Evolutionary conservation across 2,888 invertebrate species (phyloP).

Genomic region (Tetanocera ferruginea): DNA sequence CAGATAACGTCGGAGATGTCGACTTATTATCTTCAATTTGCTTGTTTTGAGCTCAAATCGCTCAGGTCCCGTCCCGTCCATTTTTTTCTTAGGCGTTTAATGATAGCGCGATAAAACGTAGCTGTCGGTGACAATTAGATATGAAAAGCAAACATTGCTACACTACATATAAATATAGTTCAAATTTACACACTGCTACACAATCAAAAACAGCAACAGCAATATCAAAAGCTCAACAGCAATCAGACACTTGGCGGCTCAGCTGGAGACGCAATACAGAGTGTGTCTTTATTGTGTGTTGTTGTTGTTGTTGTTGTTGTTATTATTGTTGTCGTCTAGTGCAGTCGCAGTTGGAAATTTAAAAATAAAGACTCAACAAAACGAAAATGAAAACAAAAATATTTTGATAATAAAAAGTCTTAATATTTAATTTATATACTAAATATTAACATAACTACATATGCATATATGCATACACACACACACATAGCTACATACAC

Average conservation of each 20-base stretch:
- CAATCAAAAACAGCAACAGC: neutral
- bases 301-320: neutral
- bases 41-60: too few relatives aligned
- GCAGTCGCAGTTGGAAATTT: neutral
- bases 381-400: neutral
- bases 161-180: too few relatives aligned
- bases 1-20: neutral
- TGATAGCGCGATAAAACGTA: too few relatives aligned
- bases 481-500: too few relatives aligned
- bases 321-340: neutral
- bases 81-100: too few relatives aligned
- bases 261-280: neutral
- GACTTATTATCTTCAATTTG: constrained; percentile 9
- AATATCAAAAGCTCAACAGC: neutral
- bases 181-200: too few relatives aligned
- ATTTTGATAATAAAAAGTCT: neutral
- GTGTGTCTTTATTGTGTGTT: neutral
- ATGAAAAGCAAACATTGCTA: too few relatives aligned
- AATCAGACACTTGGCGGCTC: neutral
- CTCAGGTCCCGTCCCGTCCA: too few relatives aligned
- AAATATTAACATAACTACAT: too few relatives aligned
- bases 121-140: too few relatives aligned
- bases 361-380: neutral
- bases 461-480: too few relatives aligned
- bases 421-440: neutral